phyloP scores from a whole-genome alignment of 2,888 invertebrate species.

The Druceiella hillmani region DNA sequence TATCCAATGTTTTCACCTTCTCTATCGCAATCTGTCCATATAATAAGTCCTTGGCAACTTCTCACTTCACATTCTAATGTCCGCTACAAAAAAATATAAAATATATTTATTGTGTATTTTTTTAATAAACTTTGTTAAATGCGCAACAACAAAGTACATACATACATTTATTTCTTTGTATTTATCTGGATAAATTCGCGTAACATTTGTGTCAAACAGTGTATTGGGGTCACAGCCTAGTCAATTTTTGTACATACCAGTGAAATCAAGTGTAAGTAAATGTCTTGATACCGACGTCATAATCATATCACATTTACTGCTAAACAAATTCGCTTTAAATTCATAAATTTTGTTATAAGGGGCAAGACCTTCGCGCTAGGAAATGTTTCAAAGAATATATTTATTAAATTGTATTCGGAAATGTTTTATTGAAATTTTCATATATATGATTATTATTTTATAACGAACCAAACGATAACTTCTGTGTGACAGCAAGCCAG shows the following conservation, averaged over 20 bases:
- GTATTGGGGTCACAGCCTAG: constrained; percentile 62
- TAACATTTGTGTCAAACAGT: constrained; percentile 74
- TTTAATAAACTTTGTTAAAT: background rate
- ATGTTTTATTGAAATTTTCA: too few species aligned
- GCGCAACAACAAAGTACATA: constrained; percentile 2
- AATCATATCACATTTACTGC: constrained; percentile 64
- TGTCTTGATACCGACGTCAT: constrained; percentile 95
- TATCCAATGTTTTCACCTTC: constrained; percentile 94
- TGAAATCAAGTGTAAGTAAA: constrained; percentile 67
- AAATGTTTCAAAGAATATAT: too few species aligned
- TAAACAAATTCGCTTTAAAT: constrained; percentile 62
- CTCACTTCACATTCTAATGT: constrained; percentile 54
- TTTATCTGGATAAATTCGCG: constrained; percentile 56
- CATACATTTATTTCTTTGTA: constrained; percentile 62
- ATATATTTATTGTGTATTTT: constrained; percentile 2
- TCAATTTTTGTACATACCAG: constrained; percentile 62
- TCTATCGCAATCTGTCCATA: constrained; percentile 96
- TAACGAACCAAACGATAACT: constrained; percentile 52
- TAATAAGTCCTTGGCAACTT: constrained; percentile 60
- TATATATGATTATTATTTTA: too few species aligned
- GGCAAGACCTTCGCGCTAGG: constrained; percentile 73
- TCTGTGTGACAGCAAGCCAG: constrained; percentile 65
- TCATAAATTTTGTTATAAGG: constrained; percentile 85
- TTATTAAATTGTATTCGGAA: too few species aligned
- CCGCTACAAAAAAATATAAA: constrained; percentile 32